Base-by-base conservation (phyloP, 1,140 invertebrate species). In the Pseudobourletiella spinata region DNA sequence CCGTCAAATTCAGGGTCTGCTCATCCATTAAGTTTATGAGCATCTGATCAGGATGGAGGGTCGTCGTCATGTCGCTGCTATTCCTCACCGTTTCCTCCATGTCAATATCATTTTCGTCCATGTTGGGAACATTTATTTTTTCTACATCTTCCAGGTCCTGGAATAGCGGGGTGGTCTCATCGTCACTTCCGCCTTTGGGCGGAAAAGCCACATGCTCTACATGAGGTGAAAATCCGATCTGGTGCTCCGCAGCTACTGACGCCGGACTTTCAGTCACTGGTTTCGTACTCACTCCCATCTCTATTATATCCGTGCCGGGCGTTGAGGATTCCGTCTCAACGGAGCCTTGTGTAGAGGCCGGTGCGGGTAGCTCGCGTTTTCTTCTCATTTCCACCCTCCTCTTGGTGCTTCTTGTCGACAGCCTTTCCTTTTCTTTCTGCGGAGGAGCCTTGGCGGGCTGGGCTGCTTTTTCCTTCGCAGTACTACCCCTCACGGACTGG, bases 221-320 rank as follows among this genome's bases (percentile, higher is more conserved):
- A 18, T 62, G 60, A 3, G 60, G 60, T 15, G 29, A n/a, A 48
- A 62, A 56, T 4, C 60, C 52, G 54, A 62, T 62, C 15, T 61
- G 35, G 54, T 61, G 59, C 30, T 55, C 52, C 18, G 50, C 26
- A 26, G 16, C 58, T 28, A 26, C 30, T 18, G 14, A 22, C 2
- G 24, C n/a, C 6, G 43, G 14, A 52, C 14, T 50, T 52, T 51
- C 58, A 3, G 57, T 58, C n/a, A n/a, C n/a, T n/a, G n/a, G n/a
- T n/a, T n/a, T n/a, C n/a, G n/a, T n/a, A n/a, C n/a, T n/a, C n/a
- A n/a, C n/a, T n/a, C n/a, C n/a, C n/a, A n/a, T n/a, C n/a, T n/a
- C n/a, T n/a, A n/a, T n/a, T 25, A 51, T 51, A 20, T 42, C 48
- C 16, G 44, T 59, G 25, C 30, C 42, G 3, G 8, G n/a, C 16